These are phyloP conservation scores for Hemiprocne comata DNA, from an alignment of 2,113 vertebrate genomes.

Conservation along the genomic window DNA sequence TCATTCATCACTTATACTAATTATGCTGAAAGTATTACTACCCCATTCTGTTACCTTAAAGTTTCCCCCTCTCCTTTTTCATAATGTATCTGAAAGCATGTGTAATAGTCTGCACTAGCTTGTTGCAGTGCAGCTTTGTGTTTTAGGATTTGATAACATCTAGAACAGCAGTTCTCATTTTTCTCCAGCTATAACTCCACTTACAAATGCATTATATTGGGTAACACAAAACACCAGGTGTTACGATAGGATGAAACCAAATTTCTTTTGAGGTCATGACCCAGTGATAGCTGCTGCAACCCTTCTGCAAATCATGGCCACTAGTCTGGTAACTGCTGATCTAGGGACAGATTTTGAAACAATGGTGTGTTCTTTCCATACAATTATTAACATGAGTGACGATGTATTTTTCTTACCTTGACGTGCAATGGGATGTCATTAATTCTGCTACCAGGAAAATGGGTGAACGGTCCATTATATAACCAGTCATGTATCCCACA, in stretches of 20 bases:
- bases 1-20: neutral
- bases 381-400: neutral
- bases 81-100: neutral
- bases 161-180: neutral
- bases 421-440: neutral
- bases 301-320: neutral
- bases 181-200: neutral
- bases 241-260: neutral
- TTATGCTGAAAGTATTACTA: neutral
- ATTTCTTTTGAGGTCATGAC: neutral
- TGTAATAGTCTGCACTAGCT: neutral
- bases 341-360: neutral
- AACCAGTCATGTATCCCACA: neutral
- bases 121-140: neutral
- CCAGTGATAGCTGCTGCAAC: neutral
- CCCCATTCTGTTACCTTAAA: neutral
- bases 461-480: neutral
- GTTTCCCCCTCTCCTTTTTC: neutral
- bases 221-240: conserved; percentile 8
- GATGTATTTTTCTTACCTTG: neutral
- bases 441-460: neutral
- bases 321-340: neutral
- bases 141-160: neutral
- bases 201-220: neutral
- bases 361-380: neutral